Conservation (phyloP, 2,113 vertebrate species). For the Emydocephalus ijimae region DNA sequence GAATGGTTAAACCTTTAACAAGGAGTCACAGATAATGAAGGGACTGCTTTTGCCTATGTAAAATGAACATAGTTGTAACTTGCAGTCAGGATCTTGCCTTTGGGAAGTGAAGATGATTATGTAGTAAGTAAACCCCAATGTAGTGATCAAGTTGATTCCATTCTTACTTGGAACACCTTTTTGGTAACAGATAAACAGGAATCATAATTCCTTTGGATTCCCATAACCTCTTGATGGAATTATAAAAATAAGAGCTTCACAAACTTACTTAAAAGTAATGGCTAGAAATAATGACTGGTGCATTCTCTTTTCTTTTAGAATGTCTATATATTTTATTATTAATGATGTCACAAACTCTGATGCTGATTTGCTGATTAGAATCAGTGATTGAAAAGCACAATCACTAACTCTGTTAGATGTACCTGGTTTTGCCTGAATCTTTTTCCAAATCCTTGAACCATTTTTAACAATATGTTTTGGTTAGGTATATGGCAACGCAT, state of each 20-base stretch:
- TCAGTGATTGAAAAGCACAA: background rate
- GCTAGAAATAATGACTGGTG: background rate
- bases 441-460: background rate
- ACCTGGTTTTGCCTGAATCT: background rate
- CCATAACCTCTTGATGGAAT: background rate
- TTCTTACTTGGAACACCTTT: background rate
- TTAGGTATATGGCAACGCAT: background rate
- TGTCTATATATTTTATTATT: slow-evolving; percentile 1
- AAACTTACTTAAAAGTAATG: background rate
- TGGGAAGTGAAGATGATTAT: background rate
- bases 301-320: background rate
- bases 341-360: background rate
- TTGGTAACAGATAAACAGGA: background rate
- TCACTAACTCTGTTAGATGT: background rate
- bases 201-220: background rate
- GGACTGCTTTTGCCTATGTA: background rate
- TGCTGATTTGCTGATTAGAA: background rate
- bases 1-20: background rate
- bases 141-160: background rate
- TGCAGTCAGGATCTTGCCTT: background rate
- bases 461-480: background rate
- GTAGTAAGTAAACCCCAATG: background rate
- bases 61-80: background rate
- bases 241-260: background rate
- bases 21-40: background rate